Percentiles rank a stretch among this genome's conserved stretches.
phyloP scores from a whole-genome alignment of 2,888 invertebrate genomes.

The Bhutanitis thaidina region DNA sequence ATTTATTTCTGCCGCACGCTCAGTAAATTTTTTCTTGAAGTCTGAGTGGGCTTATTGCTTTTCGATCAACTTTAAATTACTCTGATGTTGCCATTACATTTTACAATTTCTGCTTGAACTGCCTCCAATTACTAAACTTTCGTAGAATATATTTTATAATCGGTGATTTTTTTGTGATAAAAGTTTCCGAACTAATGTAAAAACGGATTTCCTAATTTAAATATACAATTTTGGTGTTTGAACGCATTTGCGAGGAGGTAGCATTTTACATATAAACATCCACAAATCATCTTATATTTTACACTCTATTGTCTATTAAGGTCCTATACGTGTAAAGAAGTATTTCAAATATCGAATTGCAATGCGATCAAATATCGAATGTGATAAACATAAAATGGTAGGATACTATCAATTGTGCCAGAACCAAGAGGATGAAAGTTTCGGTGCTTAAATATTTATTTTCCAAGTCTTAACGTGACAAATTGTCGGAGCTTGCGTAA shows the following conservation, averaged over 20 bases:
- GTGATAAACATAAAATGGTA: too few species aligned
- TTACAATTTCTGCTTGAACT: neutral
- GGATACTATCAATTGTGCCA: too few species aligned
- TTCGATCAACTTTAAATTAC: neutral
- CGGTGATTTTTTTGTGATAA: neutral
- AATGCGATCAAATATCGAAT: too few species aligned
- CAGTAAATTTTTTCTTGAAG: too few species aligned
- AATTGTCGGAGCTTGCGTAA: too few species aligned
- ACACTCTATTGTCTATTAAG: conserved; percentile 11
- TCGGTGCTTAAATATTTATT: too few species aligned
- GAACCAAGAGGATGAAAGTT: too few species aligned
- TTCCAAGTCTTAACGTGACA: too few species aligned
- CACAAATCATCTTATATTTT: conserved; percentile 1
- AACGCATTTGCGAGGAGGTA: conserved; percentile 36
- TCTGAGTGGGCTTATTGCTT: too few species aligned
- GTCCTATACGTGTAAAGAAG: neutral
- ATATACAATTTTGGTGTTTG: conserved; percentile 38
- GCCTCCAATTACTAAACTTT: neutral
- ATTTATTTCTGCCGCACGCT: too few species aligned
- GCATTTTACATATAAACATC: conserved; percentile 24
- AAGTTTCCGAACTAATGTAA: neutral
- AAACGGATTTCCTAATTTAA: conserved; percentile 25
- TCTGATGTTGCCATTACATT: neutral
- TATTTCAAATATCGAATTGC: neutral
- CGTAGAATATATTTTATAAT: neutral